Conservation (phyloP, 2,888 invertebrate genomes). For the Linnaemya vulpina region DNA sequence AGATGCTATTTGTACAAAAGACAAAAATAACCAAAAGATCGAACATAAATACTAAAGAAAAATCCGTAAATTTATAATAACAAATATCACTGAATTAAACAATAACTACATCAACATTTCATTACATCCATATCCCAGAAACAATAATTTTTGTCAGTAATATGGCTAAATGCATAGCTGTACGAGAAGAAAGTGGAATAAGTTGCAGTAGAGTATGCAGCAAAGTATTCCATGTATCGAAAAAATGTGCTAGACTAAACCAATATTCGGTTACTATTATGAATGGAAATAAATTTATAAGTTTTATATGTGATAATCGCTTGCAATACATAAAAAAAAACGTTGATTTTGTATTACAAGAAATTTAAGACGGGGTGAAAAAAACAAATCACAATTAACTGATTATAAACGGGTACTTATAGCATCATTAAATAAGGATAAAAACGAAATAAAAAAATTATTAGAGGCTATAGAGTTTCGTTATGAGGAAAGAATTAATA, state of each 20-base stretch:
- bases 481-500: not conserved
- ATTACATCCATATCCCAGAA: too few species aligned
- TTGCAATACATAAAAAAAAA: not conserved
- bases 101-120: too few species aligned
- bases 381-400: not conserved
- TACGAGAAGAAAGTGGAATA: too few species aligned
- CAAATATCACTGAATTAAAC: too few species aligned
- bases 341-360: not conserved
- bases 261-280: not conserved
- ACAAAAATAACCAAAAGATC: too few species aligned
- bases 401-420: not conserved
- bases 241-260: too few species aligned
- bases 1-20: too few species aligned
- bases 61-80: too few species aligned
- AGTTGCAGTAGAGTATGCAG: too few species aligned
- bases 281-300: not conserved
- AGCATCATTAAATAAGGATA: not conserved
- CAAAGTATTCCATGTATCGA: not conserved
- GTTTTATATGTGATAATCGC: not conserved
- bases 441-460: slow-evolving; percentile 4
- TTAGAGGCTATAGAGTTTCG: not conserved
- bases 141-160: too few species aligned
- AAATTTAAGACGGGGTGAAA: not conserved
- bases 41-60: too few species aligned
- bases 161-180: too few species aligned